A percentile compares a stretch with the other conserved stretches of the same genome.
Evolutionary conservation across 2,113 vertebrate species (phyloP).

Genomic region (Emberiza fucata): DNA sequence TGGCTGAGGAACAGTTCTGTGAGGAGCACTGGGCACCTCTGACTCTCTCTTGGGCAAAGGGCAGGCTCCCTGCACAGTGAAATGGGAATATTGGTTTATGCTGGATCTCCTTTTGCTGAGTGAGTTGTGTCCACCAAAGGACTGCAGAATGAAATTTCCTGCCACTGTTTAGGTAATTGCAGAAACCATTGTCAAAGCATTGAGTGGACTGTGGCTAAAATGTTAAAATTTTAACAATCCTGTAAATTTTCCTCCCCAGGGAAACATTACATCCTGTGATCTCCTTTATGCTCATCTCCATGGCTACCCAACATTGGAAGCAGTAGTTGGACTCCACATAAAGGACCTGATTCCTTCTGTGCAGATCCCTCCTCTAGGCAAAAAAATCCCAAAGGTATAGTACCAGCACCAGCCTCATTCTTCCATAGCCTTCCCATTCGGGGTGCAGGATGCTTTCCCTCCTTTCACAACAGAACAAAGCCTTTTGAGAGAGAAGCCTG

Average conservation of each 20-base stretch:
- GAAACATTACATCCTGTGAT: conserved; percentile 83
- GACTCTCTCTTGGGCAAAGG: not conserved
- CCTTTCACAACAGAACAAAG: not conserved
- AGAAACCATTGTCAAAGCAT: not conserved
- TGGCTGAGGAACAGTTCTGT: not conserved
- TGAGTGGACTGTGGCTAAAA: not conserved
- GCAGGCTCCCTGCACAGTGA: not conserved
- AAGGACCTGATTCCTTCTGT: conserved; percentile 84
- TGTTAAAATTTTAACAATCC: not conserved
- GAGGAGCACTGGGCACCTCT: not conserved
- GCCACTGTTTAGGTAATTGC: not conserved
- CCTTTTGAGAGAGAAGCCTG: not conserved
- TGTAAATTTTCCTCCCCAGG: conserved; percentile 68
- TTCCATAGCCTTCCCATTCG: not conserved
- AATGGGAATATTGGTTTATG: not conserved
- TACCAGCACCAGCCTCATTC: not conserved
- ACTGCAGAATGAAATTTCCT: not conserved
- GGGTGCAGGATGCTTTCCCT: not conserved
- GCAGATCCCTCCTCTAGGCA: conserved; percentile 78
- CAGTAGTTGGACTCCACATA: conserved; percentile 77
- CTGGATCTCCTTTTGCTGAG: not conserved
- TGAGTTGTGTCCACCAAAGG: not conserved
- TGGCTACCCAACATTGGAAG: conserved; percentile 76
- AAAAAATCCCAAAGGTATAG: conserved; percentile 79
- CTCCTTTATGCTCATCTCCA: conserved; percentile 83